Evolutionary conservation across 2,113 vertebrate species (phyloP).

Genomic region (Crypturellus undulatus): DNA sequence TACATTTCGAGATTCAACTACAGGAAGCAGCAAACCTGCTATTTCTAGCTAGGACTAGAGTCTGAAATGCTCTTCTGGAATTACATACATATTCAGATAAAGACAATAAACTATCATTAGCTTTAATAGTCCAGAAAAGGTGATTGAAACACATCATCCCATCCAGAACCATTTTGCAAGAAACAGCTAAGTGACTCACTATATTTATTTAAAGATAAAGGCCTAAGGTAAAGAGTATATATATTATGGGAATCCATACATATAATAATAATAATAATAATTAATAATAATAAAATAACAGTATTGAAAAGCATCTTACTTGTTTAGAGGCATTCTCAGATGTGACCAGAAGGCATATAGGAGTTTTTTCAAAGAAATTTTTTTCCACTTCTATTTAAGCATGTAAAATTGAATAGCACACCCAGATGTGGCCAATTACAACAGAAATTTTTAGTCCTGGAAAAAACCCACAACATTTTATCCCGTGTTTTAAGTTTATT

Average conservation of each 20-base stretch:
- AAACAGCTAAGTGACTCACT: neutral
- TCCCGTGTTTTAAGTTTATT: neutral
- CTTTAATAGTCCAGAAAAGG: neutral
- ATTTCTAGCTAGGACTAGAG: neutral
- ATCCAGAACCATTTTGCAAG: neutral
- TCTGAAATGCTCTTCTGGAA: neutral
- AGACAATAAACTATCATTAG: neutral
- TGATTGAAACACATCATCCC: neutral
- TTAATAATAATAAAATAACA: neutral
- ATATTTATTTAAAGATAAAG: conserved; percentile 3
- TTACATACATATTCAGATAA: neutral
- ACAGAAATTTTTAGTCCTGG: neutral
- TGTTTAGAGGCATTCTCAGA: conserved; percentile 35
- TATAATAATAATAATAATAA: too few species aligned
- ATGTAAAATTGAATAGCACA: conserved; percentile 17
- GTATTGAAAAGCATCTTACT: conserved; percentile 20
- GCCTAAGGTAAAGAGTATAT: conserved; percentile 18
- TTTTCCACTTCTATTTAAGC: conserved; percentile 41
- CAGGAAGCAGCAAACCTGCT: neutral
- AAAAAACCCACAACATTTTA: neutral
- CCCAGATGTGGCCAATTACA: conserved; percentile 52
- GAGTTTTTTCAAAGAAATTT: conserved; percentile 39
- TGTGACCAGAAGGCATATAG: conserved; percentile 40
- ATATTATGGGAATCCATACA: conserved; percentile 21
- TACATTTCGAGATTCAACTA: neutral